Conservation (phyloP, 2,797 vertebrate genomes). For the Ctenosaura bakeri region DNA sequence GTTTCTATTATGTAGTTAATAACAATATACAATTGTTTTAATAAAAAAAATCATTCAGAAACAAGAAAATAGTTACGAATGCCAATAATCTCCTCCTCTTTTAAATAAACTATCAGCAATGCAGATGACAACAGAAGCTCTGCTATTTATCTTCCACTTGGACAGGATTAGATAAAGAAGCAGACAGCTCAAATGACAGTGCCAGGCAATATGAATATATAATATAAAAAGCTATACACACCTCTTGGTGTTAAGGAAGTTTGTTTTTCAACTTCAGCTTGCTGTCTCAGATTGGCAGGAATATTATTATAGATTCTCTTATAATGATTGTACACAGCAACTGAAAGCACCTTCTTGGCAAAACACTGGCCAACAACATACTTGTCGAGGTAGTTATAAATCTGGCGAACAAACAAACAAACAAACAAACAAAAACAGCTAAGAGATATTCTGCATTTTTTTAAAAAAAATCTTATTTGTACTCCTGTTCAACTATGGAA, state of each 20-base stretch:
- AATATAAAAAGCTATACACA: slow-evolving; percentile 77
- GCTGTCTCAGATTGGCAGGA: slow-evolving; percentile 90
- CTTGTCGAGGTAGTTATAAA: slow-evolving; percentile 98
- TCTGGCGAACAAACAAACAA: slow-evolving; percentile 81
- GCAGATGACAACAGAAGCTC: neutral
- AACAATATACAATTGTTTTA: too few species aligned
- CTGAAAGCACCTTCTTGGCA: slow-evolving; percentile 98
- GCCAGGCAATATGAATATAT: neutral
- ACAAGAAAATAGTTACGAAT: neutral
- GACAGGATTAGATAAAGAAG: neutral
- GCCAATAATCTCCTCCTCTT: neutral
- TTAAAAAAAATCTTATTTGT: too few species aligned
- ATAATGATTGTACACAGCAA: slow-evolving; percentile 99
- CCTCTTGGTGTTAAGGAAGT: slow-evolving; percentile 94
- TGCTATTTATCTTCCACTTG: neutral
- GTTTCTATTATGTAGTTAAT: neutral
- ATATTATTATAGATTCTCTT: slow-evolving; percentile 99
- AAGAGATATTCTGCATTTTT: neutral
- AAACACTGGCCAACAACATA: slow-evolving; percentile 97
- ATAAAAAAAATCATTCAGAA: neutral
- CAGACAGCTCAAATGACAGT: neutral
- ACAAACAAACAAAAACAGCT: too few species aligned
- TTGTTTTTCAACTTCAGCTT: slow-evolving; percentile 94
- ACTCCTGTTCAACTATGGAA: neutral
- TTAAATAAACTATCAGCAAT: neutral